Evolutionary conservation across 2,888 invertebrate genomes (phyloP), one percentile per base, ranked within the genome.

Genomic region (Eupithecia tripunctaria): DNA sequence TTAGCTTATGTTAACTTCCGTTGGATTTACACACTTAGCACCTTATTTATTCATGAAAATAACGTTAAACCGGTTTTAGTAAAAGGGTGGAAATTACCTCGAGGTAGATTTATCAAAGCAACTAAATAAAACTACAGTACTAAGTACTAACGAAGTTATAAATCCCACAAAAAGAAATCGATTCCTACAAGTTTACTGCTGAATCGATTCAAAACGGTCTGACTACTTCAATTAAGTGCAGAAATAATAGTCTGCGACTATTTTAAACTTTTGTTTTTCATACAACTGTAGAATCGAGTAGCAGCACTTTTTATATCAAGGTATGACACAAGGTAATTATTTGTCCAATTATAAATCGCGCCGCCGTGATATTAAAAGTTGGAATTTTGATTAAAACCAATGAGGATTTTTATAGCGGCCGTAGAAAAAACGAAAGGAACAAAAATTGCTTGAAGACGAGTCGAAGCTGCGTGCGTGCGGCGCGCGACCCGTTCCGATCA

Each of bases 381-480:
- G 90, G 90, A 90, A 91, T 92, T 92, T 91, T 90, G 90, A 92
- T 93, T 91, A 93, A 91, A 93, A 88, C 84, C 88, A 87, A 89
- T 88, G 89, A 84, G 86, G 86, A 92, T 91, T 92, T 91, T 92
- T 91, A 91, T 89, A 91, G 88, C 88, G 80, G 81, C 81, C 70
- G 84, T 82, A 88, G 86, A 89, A 90, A 92, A 92, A 91, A 89
- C 80, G 84, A 91, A 89, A 86, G 81, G 79, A 84, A 88, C 87
- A 89, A 91, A 91, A 89, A 89, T 89, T 88, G 90, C 86, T 86
- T 88, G 91, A 90, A 91, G 91, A 89, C 84, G 87, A 86, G 83
- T 82, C 81, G 82, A 82, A 81, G 79, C 79, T 81, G 70, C 77
- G 77, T 73, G 81, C 79, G 70, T 68, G 75, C 77, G 75, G 72